Evolutionary conservation across 1,140 invertebrate genomes (phyloP).

Genomic region (Stegodyphus mimosarum): DNA sequence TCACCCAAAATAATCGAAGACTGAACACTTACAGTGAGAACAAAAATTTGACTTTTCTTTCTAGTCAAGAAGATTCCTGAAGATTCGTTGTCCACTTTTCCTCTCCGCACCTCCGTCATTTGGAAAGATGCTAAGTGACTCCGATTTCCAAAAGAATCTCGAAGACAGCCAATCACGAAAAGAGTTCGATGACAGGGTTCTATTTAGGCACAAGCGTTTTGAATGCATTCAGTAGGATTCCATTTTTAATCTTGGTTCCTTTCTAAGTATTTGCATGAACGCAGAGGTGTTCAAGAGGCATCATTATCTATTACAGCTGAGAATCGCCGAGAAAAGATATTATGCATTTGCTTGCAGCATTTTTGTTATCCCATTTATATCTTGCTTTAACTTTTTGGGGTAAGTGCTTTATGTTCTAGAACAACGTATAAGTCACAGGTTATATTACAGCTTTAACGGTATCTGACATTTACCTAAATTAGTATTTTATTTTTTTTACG

Average conservation of each 20-base stretch:
- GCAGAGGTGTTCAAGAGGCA: constrained; percentile 8
- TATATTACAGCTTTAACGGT: too few relatives aligned
- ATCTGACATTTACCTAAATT: too few relatives aligned
- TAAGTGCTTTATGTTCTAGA: too few relatives aligned
- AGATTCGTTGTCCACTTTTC: constrained; percentile 21
- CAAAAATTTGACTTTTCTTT: constrained; percentile 11
- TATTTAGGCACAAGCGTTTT: neutral
- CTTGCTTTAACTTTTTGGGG: too few relatives aligned
- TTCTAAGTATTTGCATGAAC: neutral
- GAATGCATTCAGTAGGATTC: neutral
- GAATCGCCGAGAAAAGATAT: too few relatives aligned
- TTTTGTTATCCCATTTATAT: too few relatives aligned
- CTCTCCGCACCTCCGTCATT: constrained; percentile 4
- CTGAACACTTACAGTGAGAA: neutral
- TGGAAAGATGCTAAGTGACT: constrained; percentile 26
- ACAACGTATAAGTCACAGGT: too few relatives aligned
- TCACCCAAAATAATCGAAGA: constrained; percentile 24
- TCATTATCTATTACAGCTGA: neutral
- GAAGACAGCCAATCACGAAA: constrained; percentile 29
- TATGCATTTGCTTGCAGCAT: too few relatives aligned
- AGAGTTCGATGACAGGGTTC: constrained; percentile 14
- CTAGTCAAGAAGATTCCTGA: constrained; percentile 18
- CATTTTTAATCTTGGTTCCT: constrained; percentile 1
- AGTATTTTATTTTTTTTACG: too few relatives aligned
- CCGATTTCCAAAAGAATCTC: neutral